Base-by-base conservation (phyloP, 23 tunicate species). In the Clavelina lepadiformis region DNA sequence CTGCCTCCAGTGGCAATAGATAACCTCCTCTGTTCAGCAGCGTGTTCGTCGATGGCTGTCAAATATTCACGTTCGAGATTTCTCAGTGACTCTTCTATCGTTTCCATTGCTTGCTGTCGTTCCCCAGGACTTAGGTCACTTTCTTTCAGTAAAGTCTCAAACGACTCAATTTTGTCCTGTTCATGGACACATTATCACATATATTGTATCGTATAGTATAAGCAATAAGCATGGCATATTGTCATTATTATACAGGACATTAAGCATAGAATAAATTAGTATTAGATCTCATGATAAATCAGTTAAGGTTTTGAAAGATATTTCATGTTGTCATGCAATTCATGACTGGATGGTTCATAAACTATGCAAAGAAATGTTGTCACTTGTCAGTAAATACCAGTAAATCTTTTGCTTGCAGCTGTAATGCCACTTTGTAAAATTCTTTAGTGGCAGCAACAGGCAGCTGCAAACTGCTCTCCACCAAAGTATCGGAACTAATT, bases 361-460 rank as follows among this genome's bases (percentile, higher is more conserved):
- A 44, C 13, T 13, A 18, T 18, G 18, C 18, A 44, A 44, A 44
- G 18, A 13, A 44, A 44, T 44, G 18, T 44, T 44, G 13, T 22
- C 30, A n/a, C n/a, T n/a, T n/a, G n/a, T n/a, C n/a, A n/a, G n/a
- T n/a, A n/a, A n/a, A n/a, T 6, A 77, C 93, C 78, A 76, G 72
- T 27, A 88, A 59, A 45, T 88, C 96, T 51, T 88, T 79, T 3
- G 96, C 96, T 53, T 88, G 87, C n/a, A 70, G 63, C 58, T 72
- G 80, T 63, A 88, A 58, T 13, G 87, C 96, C 5, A 88, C 76
- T 33, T 65, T 73, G 4, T 67, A 65, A 74, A 88, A 80, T 38
- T 88, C 96, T 5, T 77, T 46, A 19, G 72, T 64, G 4, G 96
- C 96, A 5, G 87, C 82, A 11, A 82, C 76, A 1, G 96, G 96